A percentile compares a stretch with the other conserved stretches of the same genome.
Conservation (phyloP, 2,113 vertebrate species). For the Trematocara variabile region DNA sequence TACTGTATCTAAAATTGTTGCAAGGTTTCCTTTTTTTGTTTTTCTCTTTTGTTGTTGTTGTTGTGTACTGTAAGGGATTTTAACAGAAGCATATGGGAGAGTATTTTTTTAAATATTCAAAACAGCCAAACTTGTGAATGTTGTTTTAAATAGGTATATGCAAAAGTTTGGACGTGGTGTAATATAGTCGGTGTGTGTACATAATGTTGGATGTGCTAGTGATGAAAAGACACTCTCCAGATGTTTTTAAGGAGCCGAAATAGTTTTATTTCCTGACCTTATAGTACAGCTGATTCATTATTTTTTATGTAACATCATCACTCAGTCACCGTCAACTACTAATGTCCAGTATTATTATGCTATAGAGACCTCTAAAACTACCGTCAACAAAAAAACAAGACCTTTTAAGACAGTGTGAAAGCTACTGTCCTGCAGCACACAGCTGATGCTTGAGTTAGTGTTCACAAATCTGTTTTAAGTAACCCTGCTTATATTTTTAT, state of each 20-base stretch:
- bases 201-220: constrained; percentile 5
- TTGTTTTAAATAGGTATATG: constrained; percentile 43
- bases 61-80: constrained; percentile 24
- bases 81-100: constrained; percentile 7
- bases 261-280: neutral
- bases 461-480: neutral
- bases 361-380: neutral
- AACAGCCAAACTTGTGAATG: constrained; percentile 41
- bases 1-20: constrained; percentile 50
- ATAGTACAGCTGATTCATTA: neutral
- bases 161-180: constrained; percentile 46
- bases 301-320: neutral
- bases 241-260: constrained; percentile 11
- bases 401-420: neutral
- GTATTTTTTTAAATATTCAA: constrained; percentile 59
- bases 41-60: neutral
- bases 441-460: neutral
- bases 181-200: constrained; percentile 29
- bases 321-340: neutral
- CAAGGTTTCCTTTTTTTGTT: constrained; percentile 15
- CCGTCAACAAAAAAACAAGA: neutral
- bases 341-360: neutral
- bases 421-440: neutral
- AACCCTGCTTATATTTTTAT: neutral
- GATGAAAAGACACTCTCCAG: neutral